These are phyloP conservation scores for Aphidius colemani DNA, from an alignment of 2,888 invertebrate genomes.

Conservation along the genomic window DNA sequence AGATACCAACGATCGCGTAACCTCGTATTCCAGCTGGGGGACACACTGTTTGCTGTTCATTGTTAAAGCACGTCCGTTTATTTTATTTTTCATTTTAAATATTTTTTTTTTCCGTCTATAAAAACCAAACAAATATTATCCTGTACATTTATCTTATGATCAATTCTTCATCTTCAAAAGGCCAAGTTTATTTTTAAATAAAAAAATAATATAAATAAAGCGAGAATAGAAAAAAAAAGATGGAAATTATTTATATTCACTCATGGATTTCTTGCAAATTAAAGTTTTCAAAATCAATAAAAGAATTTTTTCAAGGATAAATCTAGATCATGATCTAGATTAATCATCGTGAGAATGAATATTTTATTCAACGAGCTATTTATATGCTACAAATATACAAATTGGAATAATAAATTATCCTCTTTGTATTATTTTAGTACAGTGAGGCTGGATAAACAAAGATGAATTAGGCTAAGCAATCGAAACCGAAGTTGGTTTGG, in stretches of 20 bases:
- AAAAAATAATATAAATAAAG: background rate
- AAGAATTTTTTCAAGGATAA: background rate
- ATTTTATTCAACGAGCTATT: background rate
- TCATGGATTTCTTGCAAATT: no score
- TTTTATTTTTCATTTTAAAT: no score
- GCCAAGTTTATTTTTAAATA: no score
- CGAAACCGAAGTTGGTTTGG: slow-evolving; percentile 38
- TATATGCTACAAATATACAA: background rate
- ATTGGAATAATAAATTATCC: no score
- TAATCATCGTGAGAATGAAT: background rate
- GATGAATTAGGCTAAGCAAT: slow-evolving; percentile 58
- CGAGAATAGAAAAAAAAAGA: background rate
- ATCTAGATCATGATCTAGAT: background rate
- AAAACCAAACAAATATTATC: background rate
- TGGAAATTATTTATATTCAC: slow-evolving; percentile 35
- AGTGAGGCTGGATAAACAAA: slow-evolving; percentile 39
- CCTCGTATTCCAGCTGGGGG: slow-evolving; percentile 5
- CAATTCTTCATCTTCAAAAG: background rate
- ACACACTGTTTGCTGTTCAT: slow-evolving; percentile 10
- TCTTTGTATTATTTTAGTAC: slow-evolving; percentile 32
- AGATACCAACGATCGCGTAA: slow-evolving; percentile 26
- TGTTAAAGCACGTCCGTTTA: slow-evolving; percentile 17
- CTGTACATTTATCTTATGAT: background rate
- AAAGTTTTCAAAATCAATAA: no score
- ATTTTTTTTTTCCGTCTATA: background rate